Evolutionary conservation across 2,113 vertebrate species (phyloP).

Genomic region (Poecilia latipinna): DNA sequence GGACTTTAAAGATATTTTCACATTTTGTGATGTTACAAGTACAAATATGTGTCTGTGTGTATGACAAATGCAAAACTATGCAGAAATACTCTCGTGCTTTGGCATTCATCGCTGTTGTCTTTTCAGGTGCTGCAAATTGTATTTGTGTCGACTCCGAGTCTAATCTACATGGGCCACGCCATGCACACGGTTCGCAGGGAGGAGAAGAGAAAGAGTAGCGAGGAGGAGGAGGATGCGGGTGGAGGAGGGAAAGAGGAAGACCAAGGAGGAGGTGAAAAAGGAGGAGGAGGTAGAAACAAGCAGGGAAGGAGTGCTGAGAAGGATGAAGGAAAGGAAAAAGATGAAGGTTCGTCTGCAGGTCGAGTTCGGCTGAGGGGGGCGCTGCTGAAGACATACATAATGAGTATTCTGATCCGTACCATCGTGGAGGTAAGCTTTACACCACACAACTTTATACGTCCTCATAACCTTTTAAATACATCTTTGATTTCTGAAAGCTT

Average conservation of each 20-base stretch:
- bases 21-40: no score
- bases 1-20: background rate
- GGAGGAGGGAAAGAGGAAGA: slow-evolving; percentile 59
- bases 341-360: slow-evolving; percentile 37
- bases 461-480: background rate
- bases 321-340: slow-evolving; percentile 65
- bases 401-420: slow-evolving; percentile 91
- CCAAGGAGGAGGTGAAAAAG: slow-evolving; percentile 73
- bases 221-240: slow-evolving; percentile 70
- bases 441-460: no score
- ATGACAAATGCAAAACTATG: background rate
- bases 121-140: slow-evolving; percentile 93
- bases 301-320: slow-evolving; percentile 72
- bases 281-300: slow-evolving; percentile 74
- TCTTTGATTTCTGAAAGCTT: background rate
- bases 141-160: slow-evolving; percentile 94
- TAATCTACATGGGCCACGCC: slow-evolving; percentile 95
- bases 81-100: background rate
- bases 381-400: slow-evolving; percentile 90
- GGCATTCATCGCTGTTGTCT: fast-evolving
- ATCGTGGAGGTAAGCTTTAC: slow-evolving; percentile 81
- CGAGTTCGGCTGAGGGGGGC: slow-evolving; percentile 84
- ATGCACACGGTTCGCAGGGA: slow-evolving; percentile 91
- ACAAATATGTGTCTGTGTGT: no score
- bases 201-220: slow-evolving; percentile 86